Conservation (phyloP, 2,113 vertebrate species). For the Cyanistes caeruleus region DNA sequence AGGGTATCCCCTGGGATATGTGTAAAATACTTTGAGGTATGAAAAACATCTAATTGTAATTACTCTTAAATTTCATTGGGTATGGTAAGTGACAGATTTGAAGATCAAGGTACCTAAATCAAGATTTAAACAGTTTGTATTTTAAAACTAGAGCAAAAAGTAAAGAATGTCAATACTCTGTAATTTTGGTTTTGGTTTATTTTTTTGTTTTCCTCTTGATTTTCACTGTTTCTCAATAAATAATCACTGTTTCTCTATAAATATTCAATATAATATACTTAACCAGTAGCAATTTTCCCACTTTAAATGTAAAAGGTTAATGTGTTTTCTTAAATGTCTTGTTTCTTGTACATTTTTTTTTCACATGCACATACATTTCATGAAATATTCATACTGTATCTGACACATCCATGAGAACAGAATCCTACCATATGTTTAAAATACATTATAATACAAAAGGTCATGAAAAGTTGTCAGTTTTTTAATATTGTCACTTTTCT, state of each 20-base stretch:
- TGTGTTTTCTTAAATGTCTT: slow-evolving; percentile 1
- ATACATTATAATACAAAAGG: slow-evolving; percentile 62
- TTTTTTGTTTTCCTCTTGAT: not conserved
- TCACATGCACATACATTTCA: slow-evolving; percentile 31
- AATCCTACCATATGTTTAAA: slow-evolving; percentile 72
- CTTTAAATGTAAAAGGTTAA: slow-evolving; percentile 23
- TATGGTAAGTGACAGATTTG: not conserved
- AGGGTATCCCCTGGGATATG: not conserved
- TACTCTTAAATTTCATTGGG: not conserved
- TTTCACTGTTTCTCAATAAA: not conserved
- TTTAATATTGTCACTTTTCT: slow-evolving; percentile 76
- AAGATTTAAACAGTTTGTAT: not conserved
- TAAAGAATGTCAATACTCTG: not conserved
- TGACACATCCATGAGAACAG: slow-evolving; percentile 45
- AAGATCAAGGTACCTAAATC: not conserved
- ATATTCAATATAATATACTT: not conserved
- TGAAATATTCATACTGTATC: slow-evolving; percentile 52
- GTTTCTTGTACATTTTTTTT: not conserved
- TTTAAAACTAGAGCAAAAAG: not conserved
- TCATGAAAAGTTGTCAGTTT: slow-evolving; percentile 75
- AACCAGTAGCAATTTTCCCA: not conserved
- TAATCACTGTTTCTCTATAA: not conserved
- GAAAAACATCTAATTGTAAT: not conserved
- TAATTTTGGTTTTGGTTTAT: not conserved
- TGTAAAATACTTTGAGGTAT: not conserved